Evolutionary conservation across 2,888 invertebrate species (phyloP), one percentile per base, ranked within the genome.

Genomic region (Sinopyrophorus schimmeli): DNA sequence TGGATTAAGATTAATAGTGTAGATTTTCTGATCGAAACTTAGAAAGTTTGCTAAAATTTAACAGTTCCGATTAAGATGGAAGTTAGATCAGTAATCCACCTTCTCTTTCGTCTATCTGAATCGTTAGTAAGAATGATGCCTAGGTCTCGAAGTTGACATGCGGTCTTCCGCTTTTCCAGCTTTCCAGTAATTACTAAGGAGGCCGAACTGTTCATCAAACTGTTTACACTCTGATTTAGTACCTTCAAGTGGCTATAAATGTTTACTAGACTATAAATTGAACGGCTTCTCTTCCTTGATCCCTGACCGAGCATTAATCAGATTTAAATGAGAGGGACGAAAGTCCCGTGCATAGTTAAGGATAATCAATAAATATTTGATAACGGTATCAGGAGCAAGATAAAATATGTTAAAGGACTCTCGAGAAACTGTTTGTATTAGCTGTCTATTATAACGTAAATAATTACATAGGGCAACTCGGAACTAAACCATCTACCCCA

Each of bases 191-290:
- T 59, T 54, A 57, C 50, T 41, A 54, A 55, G 53, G 52, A 49
- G 54, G 43, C 50, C 51, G 37, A 27, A 49, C 54, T 54, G 55
- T 59, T 55, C 54, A 59, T 59, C 59, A 59, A 59, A 59, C 57
- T 59, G 59, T 59, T 59, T 59, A 57, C 59, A 59, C 57, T 55
- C 51, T 55, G 55, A 55, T 59, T 55, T 59, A 57, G 32, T 40
- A 21, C 51, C 51, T 52, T 47, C 41, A 41, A 44, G 44, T 40
- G 46, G 41, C 51, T 46, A 46, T 51, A 44, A 49, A 51, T 51
- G 46, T 46, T 51, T 51, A 51, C 44, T 51, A 40, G 51, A 26
- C 18, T 35, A 40, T 51, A 51, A 51, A 51, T 51, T 44, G 51
- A 30, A 23, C 47, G 24, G 31, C 30, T 41, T 7, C 30, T 27